Conservation (phyloP, 2,797 vertebrate genomes). For the Eleutherodactylus coqui region DNA sequence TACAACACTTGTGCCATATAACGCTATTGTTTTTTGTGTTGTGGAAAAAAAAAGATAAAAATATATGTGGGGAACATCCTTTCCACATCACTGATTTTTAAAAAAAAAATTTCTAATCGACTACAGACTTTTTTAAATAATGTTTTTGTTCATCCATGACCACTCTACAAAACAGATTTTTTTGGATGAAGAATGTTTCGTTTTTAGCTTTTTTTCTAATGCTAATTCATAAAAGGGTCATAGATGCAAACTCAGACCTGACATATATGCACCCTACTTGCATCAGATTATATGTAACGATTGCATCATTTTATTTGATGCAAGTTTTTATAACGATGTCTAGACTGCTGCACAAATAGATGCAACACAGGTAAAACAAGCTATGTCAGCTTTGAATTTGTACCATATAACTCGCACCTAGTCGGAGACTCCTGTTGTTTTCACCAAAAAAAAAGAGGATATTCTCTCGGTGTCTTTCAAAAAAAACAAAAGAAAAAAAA, state of each 20-base stretch:
- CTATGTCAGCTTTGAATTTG: slow-evolving; percentile 47
- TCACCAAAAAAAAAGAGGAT: slow-evolving; percentile 73
- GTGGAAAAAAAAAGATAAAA: slow-evolving; percentile 45
- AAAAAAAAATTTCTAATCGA: slow-evolving; percentile 59
- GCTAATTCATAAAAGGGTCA: slow-evolving; percentile 76
- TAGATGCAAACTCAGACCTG: slow-evolving; percentile 49
- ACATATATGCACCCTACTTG: slow-evolving; percentile 39
- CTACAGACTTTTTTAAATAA: slow-evolving; percentile 64
- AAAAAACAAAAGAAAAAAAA: too few relatives aligned
- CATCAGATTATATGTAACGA: slow-evolving; percentile 39
- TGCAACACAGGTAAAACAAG: slow-evolving; percentile 30
- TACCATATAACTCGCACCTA: slow-evolving; percentile 21
- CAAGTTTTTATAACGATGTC: slow-evolving; percentile 37
- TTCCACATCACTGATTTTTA: slow-evolving; percentile 62
- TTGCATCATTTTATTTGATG: slow-evolving; percentile 61
- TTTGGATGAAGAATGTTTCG: slow-evolving; percentile 69
- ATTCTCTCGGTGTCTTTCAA: slow-evolving; percentile 75
- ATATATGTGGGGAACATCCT: slow-evolving; percentile 40
- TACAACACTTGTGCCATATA: slow-evolving; percentile 54
- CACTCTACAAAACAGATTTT: slow-evolving; percentile 71
- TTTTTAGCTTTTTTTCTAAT: slow-evolving; percentile 66
- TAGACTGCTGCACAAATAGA: slow-evolving; percentile 54
- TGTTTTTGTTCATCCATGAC: slow-evolving; percentile 70
- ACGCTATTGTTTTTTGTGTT: slow-evolving; percentile 54
- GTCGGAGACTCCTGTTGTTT: slow-evolving; percentile 38